Evolutionary conservation across 2,113 vertebrate genomes (phyloP).

Genomic region (Ceyx cyanopectus): DNA sequence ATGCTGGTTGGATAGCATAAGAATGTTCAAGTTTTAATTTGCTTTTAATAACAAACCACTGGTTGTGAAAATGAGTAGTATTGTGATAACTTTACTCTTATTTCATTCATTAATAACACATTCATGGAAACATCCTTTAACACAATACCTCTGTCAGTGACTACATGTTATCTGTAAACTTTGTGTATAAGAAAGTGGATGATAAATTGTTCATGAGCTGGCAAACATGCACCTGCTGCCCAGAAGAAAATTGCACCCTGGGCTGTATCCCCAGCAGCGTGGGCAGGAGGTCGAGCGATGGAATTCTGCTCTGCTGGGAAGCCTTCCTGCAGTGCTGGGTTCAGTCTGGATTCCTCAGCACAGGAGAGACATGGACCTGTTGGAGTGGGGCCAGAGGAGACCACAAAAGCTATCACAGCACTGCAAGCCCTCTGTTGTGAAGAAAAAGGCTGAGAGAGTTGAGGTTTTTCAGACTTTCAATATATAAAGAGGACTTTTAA

Average conservation of each 20-base stretch:
- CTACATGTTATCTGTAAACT: not conserved
- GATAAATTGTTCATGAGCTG: not conserved
- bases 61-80: not conserved
- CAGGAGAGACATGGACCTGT: not conserved
- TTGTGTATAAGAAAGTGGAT: not conserved
- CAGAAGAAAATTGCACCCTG: not conserved
- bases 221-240: not conserved
- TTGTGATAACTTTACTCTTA: not conserved
- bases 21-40: not conserved
- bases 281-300: not conserved
- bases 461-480: not conserved
- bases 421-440: not conserved
- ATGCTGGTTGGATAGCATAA: not conserved
- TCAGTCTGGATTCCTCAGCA: not conserved
- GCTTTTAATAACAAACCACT: not conserved
- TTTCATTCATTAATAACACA: not conserved
- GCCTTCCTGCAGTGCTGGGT: not conserved
- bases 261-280: not conserved
- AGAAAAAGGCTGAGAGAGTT: not conserved
- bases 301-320: not conserved
- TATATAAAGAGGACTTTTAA: not conserved
- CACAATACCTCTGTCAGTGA: not conserved
- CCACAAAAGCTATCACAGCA: not conserved
- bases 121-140: not conserved
- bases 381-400: not conserved